Evolutionary conservation across 53 echinoderm and acorn worm species (phyloP), one percentile per base, ranked within the genome.

Genomic region (Holothuria leucospilota): DNA sequence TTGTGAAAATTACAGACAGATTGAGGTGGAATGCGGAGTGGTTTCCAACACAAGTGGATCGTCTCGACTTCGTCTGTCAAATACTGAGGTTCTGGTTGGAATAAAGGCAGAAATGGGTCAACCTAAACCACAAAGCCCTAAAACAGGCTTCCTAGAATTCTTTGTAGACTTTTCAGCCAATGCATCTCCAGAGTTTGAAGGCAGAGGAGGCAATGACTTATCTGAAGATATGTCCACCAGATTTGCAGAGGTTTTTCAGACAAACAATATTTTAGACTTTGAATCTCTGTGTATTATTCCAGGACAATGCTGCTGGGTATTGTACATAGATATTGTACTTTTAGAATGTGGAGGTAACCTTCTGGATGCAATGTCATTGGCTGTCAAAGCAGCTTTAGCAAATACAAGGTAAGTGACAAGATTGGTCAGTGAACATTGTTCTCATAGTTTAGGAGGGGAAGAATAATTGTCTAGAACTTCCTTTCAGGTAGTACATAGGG

Each of bases 21-120:
- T 99, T 80, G 95, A 95, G 70, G 71, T 99, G 49, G 95, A 99
- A 78, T 99, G 99, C 79, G 99, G 93, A 41, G 92, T 99, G 8
- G 99, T 99, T 62, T 99, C 99, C 84, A 99, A 99, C 86, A 95
- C 95, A 24, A 99, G 95, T 70, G 99, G 99, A 29, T 99, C 99
- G 9, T 86, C 99, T 28, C 87, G 94, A 51, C 92, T 99, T 58
- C 92, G 88, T 66, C 89, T 99, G 12, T 94, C 93, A 15, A 93
- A 99, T 72, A 99, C 99, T 24, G 94, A 99, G 53, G 83, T 91
- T 69, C 62, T 99, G 8, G 95, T 99, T 23, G 99, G 99, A 56
- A 92, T 99, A 20, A 99, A 99, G 85, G 99, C 99, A 21, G 99
- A 99, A 71, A 95, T 99, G 95, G 95, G 99, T 26, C 90, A 90